Evolutionary conservation across 2,888 invertebrate species (phyloP).

Genomic region (Ommatoiulus sabulosus): DNA sequence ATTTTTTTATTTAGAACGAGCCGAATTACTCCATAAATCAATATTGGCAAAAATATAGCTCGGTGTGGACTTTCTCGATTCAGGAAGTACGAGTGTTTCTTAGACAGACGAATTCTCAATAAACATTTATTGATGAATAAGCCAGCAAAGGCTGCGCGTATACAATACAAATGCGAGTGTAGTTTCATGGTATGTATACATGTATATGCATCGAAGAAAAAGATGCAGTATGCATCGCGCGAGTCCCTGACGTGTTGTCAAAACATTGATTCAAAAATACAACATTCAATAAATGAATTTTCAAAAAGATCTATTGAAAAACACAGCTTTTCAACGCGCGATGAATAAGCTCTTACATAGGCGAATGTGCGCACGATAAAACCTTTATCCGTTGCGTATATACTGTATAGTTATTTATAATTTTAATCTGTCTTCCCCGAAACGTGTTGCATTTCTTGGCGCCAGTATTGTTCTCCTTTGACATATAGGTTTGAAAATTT

Average conservation of each 20-base stretch:
- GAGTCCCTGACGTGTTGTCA: background rate
- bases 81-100: background rate
- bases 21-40: conserved; percentile 29
- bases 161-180: background rate
- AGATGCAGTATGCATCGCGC: no score
- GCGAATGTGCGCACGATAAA: background rate
- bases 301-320: conserved; percentile 23
- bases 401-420: background rate
- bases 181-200: no score
- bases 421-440: background rate
- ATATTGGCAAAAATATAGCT: conserved; percentile 22
- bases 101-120: no score
- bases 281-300: conserved; percentile 15
- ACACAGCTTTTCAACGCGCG: background rate
- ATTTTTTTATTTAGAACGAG: conserved; percentile 16
- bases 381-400: background rate
- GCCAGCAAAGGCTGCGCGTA: background rate
- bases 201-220: background rate
- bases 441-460: conserved; percentile 27
- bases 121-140: background rate
- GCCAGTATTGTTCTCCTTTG: background rate
- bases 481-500: no score
- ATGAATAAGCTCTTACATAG: background rate
- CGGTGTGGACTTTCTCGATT: background rate
- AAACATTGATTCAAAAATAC: background rate